Conservation (phyloP, 2,888 invertebrate genomes). For the Pyrochroa serraticornis region DNA sequence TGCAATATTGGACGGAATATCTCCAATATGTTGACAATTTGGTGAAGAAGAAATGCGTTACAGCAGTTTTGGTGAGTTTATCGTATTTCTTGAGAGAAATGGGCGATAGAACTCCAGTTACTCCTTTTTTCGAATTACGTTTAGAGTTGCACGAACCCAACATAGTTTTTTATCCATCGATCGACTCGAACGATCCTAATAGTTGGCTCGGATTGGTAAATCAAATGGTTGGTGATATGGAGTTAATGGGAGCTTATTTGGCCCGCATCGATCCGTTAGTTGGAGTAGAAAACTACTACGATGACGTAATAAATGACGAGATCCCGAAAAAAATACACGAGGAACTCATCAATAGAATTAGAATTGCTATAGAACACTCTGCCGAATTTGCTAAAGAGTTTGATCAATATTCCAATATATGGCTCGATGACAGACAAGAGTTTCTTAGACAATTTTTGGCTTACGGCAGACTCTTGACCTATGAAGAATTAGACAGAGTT, state of each 20-base stretch:
- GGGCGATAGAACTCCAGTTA: constrained; percentile 39
- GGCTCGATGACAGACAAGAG: constrained; percentile 79
- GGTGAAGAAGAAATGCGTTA: constrained; percentile 64
- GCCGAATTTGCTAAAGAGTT: constrained; percentile 60
- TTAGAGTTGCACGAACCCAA: constrained; percentile 76
- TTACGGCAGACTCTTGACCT: constrained; percentile 75
- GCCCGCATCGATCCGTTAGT: constrained; percentile 62
- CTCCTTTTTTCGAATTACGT: constrained; percentile 78
- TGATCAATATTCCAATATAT: constrained; percentile 76
- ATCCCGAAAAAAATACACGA: constrained; percentile 65
- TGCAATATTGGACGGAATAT: constrained; percentile 51
- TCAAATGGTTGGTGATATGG: constrained; percentile 77
- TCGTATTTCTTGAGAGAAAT: constrained; percentile 68
- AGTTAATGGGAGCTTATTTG: constrained; percentile 74
- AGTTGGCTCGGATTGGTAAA: constrained; percentile 73
- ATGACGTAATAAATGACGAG: constrained; percentile 65
- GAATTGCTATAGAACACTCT: constrained; percentile 54
- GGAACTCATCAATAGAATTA: constrained; percentile 60
- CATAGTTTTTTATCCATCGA: constrained; percentile 75
- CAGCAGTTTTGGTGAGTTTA: constrained; percentile 63
- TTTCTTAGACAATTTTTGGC: constrained; percentile 77
- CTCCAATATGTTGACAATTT: constrained; percentile 47
- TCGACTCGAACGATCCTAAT: constrained; percentile 69
- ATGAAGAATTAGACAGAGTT: constrained; percentile 69
- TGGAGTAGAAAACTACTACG: constrained; percentile 31